Conservation (phyloP, 1,140 invertebrate species). For the Diprion similis region DNA sequence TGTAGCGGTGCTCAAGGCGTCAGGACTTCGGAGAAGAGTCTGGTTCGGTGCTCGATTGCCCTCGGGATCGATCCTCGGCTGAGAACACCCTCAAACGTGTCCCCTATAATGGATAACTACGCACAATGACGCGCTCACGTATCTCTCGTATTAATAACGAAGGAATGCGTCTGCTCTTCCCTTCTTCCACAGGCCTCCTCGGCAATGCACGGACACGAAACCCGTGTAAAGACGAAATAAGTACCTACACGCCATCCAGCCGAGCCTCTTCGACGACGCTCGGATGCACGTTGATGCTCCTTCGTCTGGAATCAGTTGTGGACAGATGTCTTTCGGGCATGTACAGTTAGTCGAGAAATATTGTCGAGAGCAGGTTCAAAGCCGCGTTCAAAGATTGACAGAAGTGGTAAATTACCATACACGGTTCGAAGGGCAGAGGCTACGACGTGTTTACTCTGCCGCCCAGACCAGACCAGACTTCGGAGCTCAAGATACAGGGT, state of each 20-base stretch:
- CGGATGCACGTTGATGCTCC: neutral
- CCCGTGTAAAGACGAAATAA: neutral
- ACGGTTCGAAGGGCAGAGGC: too few relatives aligned
- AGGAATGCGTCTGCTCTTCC: conserved; percentile 8
- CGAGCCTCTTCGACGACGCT: neutral
- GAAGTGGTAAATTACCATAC: too few relatives aligned
- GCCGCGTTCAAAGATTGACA: too few relatives aligned
- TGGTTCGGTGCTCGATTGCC: neutral
- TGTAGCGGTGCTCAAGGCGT: neutral
- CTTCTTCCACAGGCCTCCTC: neutral
- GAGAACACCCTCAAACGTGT: neutral
- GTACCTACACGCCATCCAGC: neutral
- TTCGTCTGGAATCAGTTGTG: neutral
- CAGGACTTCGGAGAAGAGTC: neutral
- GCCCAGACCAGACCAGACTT: too few relatives aligned
- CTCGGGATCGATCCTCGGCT: neutral
- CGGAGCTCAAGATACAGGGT: too few relatives aligned
- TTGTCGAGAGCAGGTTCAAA: neutral
- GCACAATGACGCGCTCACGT: conserved; percentile 13
- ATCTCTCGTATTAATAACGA: conserved; percentile 13
- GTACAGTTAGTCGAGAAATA: neutral
- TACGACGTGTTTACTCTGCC: too few relatives aligned
- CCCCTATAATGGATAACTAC: conserved; percentile 14
- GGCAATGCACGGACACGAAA: too few relatives aligned
- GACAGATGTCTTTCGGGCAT: neutral